Evolutionary conservation across 2,797 vertebrate genomes (phyloP), one percentile per base, ranked within the genome.

Genomic region (Spinus pinus): DNA sequence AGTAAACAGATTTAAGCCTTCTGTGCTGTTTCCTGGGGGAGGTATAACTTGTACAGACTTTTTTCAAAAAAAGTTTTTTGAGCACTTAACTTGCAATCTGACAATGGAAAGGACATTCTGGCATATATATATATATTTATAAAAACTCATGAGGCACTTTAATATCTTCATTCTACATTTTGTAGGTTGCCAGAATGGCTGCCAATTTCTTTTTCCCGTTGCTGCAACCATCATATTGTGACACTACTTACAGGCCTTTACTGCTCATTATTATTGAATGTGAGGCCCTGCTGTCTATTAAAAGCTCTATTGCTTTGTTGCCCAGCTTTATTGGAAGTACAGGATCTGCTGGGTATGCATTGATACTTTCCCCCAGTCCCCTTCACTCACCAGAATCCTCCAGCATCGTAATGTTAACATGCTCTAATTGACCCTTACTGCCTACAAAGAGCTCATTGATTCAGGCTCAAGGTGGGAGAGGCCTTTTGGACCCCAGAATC

Each of bases 341-440:
- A 24, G 51, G 21, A 65, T 78, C 39, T 65, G 25, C 58, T 65
- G 58, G 33, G 6, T 58, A 8, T 46, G 65, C 51, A 58, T 5
- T 31, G 58, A 78, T 53, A 31, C 53, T 77, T 71, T 47, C 21
- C 39, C n/a, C 17, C 30, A 23, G 24, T 24, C 30, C 47, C 39
- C 28, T 41, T 58, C 22, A 12, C 22, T 71, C 33, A 33, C 64
- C 72, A 77, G 46, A 83, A 71, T 64, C 18, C 24, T 46, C 65
- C 18, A 58, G 33, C 8, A 53, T 12, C 0, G 0, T 46, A 31
- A 51, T 41, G 28, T 41, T 65, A 58, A 27, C 31, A 35, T 47
- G 33, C 51, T 46, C 30, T 53, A 65, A 78, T 31, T 58, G n/a
- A 53, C 46, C 51, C 65, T 58, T 24, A 17, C 22, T 51, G 72